Evolutionary conservation across 2,888 invertebrate genomes (phyloP).

Genomic region (Machimus atricapillus): DNA sequence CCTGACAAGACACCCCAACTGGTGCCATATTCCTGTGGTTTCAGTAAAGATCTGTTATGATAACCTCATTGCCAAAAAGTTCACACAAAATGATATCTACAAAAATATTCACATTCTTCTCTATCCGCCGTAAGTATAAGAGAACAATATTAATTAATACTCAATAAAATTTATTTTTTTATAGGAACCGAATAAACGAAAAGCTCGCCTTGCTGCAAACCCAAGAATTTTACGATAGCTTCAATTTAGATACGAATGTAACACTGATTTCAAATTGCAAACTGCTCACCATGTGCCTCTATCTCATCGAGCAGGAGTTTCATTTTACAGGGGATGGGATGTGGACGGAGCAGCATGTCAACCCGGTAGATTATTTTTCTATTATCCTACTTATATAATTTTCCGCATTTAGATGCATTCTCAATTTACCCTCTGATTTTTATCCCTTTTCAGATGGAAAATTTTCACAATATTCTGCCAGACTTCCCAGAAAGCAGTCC

Average conservation of each 20-base stretch:
- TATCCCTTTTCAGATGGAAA: slow-evolving; percentile 48
- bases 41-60: slow-evolving; percentile 68
- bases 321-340: slow-evolving; percentile 80
- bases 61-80: slow-evolving; percentile 65
- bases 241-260: slow-evolving; percentile 54
- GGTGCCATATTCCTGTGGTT: slow-evolving; percentile 68
- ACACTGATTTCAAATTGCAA: slow-evolving; percentile 63
- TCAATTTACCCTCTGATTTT: background rate
- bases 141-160: background rate
- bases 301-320: slow-evolving; percentile 74
- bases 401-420: background rate
- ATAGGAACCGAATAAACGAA: slow-evolving; percentile 58
- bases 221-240: slow-evolving; percentile 52
- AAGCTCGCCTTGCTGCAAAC: slow-evolving; percentile 53
- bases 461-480: slow-evolving; percentile 59
- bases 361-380: slow-evolving; percentile 52
- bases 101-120: slow-evolving; percentile 71
- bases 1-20: slow-evolving; percentile 70
- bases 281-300: slow-evolving; percentile 71
- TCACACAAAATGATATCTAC: slow-evolving; percentile 66
- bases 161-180: background rate
- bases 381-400: slow-evolving; percentile 25
- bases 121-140: slow-evolving; percentile 69
- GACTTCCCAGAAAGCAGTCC: slow-evolving; percentile 58
- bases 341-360: slow-evolving; percentile 65